Evolutionary conservation across 2,888 invertebrate species (phyloP), one percentile per base, ranked within the genome.

Genomic region (Noctua fimbriata): DNA sequence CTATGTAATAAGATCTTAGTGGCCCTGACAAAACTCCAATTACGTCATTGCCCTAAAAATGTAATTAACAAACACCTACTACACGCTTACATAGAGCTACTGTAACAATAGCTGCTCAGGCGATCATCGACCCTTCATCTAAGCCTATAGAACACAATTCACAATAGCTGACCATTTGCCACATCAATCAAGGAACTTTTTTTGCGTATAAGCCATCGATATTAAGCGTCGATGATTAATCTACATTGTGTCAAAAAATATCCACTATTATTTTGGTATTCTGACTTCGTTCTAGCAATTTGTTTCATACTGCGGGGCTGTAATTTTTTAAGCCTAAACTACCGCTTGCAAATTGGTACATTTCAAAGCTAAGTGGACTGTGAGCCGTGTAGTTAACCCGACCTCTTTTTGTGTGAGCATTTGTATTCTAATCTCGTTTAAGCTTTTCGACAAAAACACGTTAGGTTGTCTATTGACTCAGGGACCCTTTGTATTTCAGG

Each of bases 191-290:
- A 84, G 81, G 73, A 79, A 84, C 78, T 80, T 88, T 89, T 87
- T 89, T 89, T 88, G 87, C 82, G 87, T 84, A 82, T 86, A 88
- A 79, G 79, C 85, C 76, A 88, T 89, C 89, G 81, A 89, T 89
- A 88, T 89, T 89, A 89, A 86, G 76, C 87, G 76, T 41, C 69
- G 80, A 89, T 89, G 88, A 89, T 88, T 89, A 89, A 89, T 89
- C 85, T 88, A 81, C 77, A 82, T 75, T 89, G 86, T 89, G 80
- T 75, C 83, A 86, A 83, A 89, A 87, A 86, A 88, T 78, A 76
- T 71, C 67, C 66, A 84, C 84, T 82, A 84, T 83, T 79, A 79
- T 83, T 83, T 81, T 72, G 73, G 69, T 81, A 73, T 81, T 81
- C 78, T 71, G 80, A 58, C 67, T 77, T 73, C 73, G 41, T 72